Evolutionary conservation across 1,140 invertebrate genomes (phyloP).

Genomic region (Phocides pigmalion): DNA sequence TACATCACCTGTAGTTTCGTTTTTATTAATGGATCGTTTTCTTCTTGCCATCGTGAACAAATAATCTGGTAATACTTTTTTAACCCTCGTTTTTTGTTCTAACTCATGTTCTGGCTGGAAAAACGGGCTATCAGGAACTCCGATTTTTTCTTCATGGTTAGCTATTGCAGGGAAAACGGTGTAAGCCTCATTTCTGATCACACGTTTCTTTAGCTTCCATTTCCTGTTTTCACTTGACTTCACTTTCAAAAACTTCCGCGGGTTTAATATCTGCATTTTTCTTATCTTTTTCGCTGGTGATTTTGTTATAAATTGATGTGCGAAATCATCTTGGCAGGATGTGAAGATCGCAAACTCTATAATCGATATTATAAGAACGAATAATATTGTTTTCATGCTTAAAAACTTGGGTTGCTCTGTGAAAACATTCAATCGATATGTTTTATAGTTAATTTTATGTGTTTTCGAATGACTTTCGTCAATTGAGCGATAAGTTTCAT

Average conservation of each 20-base stretch:
- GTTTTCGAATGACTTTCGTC: constrained; percentile 42
- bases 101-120: constrained; percentile 37
- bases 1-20: constrained; percentile 12
- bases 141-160: not conserved
- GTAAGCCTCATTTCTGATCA: constrained; percentile 26
- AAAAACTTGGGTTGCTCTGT: not conserved
- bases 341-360: constrained; percentile 26
- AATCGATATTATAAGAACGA: constrained; percentile 32
- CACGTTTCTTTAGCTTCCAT: constrained; percentile 27
- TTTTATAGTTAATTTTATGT: constrained; percentile 59
- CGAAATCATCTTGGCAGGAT: constrained; percentile 30
- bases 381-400: constrained; percentile 39
- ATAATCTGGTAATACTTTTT: constrained; percentile 56
- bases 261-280: constrained; percentile 42
- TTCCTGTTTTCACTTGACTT: constrained; percentile 21
- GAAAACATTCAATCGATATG: constrained; percentile 31
- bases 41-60: not conserved
- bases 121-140: constrained; percentile 44
- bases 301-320: constrained; percentile 28
- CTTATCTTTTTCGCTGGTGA: constrained; percentile 48
- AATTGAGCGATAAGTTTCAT: constrained; percentile 57
- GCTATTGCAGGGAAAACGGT: constrained; percentile 37
- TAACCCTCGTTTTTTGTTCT: constrained; percentile 49
- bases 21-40: constrained; percentile 36
- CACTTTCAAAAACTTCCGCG: constrained; percentile 44